Evolutionary conservation across 2,888 invertebrate species (phyloP), one percentile per base, ranked within the genome.

Genomic region (Eumerus sabulonum): DNA sequence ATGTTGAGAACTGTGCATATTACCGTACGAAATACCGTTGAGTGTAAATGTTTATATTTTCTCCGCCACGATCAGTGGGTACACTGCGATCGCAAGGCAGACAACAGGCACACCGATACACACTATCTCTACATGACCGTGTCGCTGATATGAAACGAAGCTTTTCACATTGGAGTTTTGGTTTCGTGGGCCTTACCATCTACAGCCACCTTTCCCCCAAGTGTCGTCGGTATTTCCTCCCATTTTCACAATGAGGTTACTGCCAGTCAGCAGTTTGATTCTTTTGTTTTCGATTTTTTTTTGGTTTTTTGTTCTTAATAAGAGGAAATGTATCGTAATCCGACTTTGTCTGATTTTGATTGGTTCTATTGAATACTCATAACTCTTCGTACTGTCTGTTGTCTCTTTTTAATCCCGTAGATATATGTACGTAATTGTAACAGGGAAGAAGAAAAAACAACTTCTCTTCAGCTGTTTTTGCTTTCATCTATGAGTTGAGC

Each of bases 121-220:
- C 27, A 27, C 27, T 27, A 27, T 27, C 27, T 27, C 3, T 27
- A 27, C 27, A 27, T n/a, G n/a, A n/a, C n/a, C n/a, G n/a, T n/a
- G n/a, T n/a, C n/a, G n/a, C 2, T 27, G 27, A 40, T 40, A 40
- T 40, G 38, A 18, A 13, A 47, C 44, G 35, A 54, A 59, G 57
- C 63, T 68, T 63, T 60, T 18, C 47, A 59, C 59, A 56, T 51
- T 27, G 13, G 9, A 44, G 48, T 36, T 54, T 38, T 50, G 16
- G 44, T 36, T 47, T 27, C n/a, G 9, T 59, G 45, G 19, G 44
- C 18, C 17, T 64, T 59, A 45, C n/a, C n/a, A n/a, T n/a, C n/a
- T n/a, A n/a, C 47, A 76, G 53, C 45, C 53, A 76, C 63, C 47
- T 70, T 76, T 76, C 76, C 64, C 70, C 42, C 17, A 16, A 53